Conservation (phyloP, 1,140 invertebrate species). For the Varroa destructor region DNA sequence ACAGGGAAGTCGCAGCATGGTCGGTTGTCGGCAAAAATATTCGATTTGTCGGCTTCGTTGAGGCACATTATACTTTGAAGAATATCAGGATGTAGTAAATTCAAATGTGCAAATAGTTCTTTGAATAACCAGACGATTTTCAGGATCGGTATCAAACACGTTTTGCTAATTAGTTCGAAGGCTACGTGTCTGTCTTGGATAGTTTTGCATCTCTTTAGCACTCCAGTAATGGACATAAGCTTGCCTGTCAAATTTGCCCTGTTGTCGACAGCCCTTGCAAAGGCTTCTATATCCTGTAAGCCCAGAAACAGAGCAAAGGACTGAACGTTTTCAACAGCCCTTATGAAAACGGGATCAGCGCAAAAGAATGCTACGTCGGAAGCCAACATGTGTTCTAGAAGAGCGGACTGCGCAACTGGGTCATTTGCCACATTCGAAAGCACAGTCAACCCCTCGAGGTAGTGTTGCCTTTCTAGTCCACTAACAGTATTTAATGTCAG, state of each 20-base stretch:
- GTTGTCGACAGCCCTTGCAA: background rate
- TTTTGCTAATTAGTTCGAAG: background rate
- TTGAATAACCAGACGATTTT: slow-evolving; percentile 20
- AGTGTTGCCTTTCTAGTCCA: slow-evolving; percentile 2
- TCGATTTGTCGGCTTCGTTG: background rate
- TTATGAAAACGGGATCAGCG: background rate
- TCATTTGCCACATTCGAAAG: slow-evolving; percentile 1
- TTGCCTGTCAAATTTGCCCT: background rate
- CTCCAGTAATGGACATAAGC: slow-evolving; percentile 9
- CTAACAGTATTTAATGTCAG: background rate
- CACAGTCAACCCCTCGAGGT: background rate
- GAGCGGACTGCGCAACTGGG: background rate
- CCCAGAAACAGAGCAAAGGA: background rate
- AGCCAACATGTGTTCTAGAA: slow-evolving; percentile 1
- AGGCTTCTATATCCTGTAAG: background rate
- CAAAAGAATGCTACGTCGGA: background rate
- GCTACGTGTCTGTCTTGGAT: background rate
- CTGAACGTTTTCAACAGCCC: slow-evolving; percentile 10
- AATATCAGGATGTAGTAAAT: slow-evolving; percentile 9
- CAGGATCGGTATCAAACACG: slow-evolving; percentile 9
- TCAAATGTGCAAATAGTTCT: background rate
- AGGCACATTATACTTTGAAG: slow-evolving; percentile 21
- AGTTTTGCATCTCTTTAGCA: slow-evolving; percentile 9
- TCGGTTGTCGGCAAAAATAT: background rate
- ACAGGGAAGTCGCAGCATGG: slow-evolving; percentile 4